These are phyloP conservation scores for Platysteira castanea DNA, from an alignment of 2,113 vertebrate genomes.

Conservation along the genomic window DNA sequence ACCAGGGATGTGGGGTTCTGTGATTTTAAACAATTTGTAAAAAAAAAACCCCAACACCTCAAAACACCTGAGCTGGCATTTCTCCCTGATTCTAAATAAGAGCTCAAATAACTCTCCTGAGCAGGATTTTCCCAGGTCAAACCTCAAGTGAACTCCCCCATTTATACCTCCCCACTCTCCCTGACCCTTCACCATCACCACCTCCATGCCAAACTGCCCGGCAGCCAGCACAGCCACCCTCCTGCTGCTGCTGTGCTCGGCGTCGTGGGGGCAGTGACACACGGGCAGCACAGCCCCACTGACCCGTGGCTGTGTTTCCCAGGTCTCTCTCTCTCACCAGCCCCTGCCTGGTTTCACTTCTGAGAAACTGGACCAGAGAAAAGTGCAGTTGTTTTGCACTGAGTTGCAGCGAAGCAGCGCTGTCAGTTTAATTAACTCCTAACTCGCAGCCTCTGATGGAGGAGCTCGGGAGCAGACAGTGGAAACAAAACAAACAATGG, in stretches of 20 bases:
- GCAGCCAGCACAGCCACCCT: fast-evolving
- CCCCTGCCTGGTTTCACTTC: not conserved
- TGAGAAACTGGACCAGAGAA: not conserved
- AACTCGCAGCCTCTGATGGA: not conserved
- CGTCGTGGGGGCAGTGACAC: fast-evolving
- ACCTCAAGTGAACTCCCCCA: not conserved
- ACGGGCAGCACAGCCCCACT: fast-evolving
- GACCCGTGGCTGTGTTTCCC: not conserved
- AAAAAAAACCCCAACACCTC: not conserved
- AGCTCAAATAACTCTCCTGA: not conserved
- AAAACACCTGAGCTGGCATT: not conserved
- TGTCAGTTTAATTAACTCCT: slow-evolving; percentile 10
- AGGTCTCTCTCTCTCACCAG: not conserved
- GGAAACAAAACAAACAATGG: not conserved
- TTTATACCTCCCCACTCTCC: not conserved
- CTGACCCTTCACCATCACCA: not conserved
- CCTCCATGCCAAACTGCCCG: fast-evolving
- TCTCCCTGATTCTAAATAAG: not conserved
- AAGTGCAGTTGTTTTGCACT: not conserved
- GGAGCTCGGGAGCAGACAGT: not conserved
- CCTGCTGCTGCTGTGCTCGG: not conserved
- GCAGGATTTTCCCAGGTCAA: not conserved
- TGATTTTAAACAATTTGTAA: not conserved
- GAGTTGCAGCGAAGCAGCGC: not conserved
- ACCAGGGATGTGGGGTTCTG: not conserved